Evolutionary conservation across 2,888 invertebrate genomes (phyloP).

Genomic region (Drosophila mayaguana): DNA sequence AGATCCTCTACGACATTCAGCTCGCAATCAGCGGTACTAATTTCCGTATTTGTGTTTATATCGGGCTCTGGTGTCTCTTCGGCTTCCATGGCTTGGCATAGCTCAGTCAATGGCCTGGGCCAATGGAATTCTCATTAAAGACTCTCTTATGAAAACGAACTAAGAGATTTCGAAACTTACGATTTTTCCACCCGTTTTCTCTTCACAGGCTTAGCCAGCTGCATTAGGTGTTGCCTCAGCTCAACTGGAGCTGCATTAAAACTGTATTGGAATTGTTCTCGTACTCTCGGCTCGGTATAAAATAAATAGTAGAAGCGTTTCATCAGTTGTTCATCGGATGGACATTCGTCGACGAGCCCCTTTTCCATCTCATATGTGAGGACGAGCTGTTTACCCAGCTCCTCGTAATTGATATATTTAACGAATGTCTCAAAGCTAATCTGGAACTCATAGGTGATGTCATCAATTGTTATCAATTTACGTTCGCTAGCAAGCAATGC

Average conservation of each 20-base stretch:
- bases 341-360: neutral
- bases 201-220: conserved; percentile 8
- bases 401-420: conserved; percentile 22
- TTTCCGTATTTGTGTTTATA: neutral
- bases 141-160: too few species aligned
- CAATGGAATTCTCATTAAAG: neutral
- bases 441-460: conserved; percentile 12
- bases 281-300: conserved; percentile 20
- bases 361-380: neutral
- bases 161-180: neutral
- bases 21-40: neutral
- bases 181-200: neutral
- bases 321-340: conserved; percentile 6
- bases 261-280: conserved; percentile 20
- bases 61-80: neutral
- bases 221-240: conserved; percentile 5
- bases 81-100: neutral
- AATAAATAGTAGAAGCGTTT: conserved; percentile 34
- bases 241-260: conserved; percentile 36
- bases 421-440: conserved; percentile 27
- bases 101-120: neutral
- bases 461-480: conserved; percentile 9
- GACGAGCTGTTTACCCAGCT: conserved; percentile 14
- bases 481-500: neutral
- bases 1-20: conserved; percentile 24